A percentile compares a stretch with the other conserved stretches of the same genome.
phyloP scores from a whole-genome alignment of 2,113 vertebrate genomes.

The Lasiurus cinereus region DNA sequence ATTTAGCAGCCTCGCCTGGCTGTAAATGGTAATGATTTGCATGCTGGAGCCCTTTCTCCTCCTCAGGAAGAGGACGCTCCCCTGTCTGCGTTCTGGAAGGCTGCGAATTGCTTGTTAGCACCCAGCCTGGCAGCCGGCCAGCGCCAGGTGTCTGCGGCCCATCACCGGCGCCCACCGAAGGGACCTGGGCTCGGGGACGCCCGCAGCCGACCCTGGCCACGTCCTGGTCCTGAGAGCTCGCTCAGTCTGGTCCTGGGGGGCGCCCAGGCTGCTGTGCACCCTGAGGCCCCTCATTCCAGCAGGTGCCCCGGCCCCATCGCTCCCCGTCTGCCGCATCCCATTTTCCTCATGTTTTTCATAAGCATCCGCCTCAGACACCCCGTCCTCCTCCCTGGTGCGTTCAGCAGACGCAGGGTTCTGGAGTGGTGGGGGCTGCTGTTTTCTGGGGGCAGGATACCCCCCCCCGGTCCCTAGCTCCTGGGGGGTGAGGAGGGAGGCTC shows the following conservation, averaged over 20 bases:
- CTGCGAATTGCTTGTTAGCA: slow-evolving; percentile 74
- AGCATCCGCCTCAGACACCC: neutral
- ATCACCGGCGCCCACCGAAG: slow-evolving; percentile 45
- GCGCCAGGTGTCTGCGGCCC: neutral
- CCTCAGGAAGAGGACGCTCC: slow-evolving; percentile 57
- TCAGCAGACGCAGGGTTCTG: slow-evolving; percentile 36
- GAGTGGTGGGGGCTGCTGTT: slow-evolving; percentile 13
- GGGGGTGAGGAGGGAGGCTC: neutral
- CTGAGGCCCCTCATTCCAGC: neutral
- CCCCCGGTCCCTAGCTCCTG: neutral
- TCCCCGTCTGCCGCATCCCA: neutral
- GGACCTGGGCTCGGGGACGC: fast-evolving
- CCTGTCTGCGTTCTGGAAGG: slow-evolving; percentile 60
- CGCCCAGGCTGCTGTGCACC: neutral
- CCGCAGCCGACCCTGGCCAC: neutral
- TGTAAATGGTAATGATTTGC: slow-evolving; percentile 77
- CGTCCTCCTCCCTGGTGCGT: neutral
- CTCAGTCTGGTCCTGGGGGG: neutral
- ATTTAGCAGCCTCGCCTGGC: slow-evolving; percentile 68
- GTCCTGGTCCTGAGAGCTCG: neutral
- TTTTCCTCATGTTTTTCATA: slow-evolving; percentile 74
- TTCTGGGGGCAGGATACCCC: neutral
- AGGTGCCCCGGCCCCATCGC: fast-evolving
- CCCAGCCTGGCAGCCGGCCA: neutral
- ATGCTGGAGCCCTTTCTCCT: slow-evolving; percentile 73